These are phyloP conservation scores for Lochmaea crataegi DNA, from an alignment of 2,888 invertebrate genomes.

Conservation along the genomic window DNA sequence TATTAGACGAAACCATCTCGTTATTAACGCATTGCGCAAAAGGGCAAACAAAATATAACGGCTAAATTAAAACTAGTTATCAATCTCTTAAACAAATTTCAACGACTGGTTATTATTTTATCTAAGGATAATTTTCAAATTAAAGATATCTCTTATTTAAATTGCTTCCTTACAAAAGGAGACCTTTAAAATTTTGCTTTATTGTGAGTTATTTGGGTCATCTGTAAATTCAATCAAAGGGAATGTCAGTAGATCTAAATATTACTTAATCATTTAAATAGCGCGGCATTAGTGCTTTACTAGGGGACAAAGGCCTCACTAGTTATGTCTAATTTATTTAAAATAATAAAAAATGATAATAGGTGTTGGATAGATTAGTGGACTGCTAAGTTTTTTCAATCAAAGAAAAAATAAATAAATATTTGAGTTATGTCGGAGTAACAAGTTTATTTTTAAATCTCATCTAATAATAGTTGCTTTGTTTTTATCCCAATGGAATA, in stretches of 20 bases:
- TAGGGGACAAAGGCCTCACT: neutral
- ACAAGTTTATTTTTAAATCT: too few relatives aligned
- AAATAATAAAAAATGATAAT: neutral
- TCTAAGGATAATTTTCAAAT: conserved; percentile 3
- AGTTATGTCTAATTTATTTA: neutral
- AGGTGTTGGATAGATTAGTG: neutral
- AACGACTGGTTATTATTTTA: conserved; percentile 2
- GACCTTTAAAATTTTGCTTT: neutral
- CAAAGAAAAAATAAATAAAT: too few relatives aligned
- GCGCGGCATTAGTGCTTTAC: neutral
- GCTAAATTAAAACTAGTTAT: neutral
- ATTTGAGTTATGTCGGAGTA: too few relatives aligned
- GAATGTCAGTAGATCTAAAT: neutral
- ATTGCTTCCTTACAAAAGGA: conserved; percentile 4
- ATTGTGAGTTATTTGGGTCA: conserved; percentile 5
- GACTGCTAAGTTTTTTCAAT: neutral
- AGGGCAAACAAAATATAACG: neutral
- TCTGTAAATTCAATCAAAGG: conserved; percentile 9
- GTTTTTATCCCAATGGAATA: too few relatives aligned
- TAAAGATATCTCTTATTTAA: conserved; percentile 1
- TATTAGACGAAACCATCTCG: too few relatives aligned
- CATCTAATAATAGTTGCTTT: too few relatives aligned
- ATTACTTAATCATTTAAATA: conserved; percentile 2
- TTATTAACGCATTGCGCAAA: too few relatives aligned
- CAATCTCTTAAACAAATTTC: neutral